These are phyloP conservation scores for Orchesella cincta DNA, from an alignment of 1,140 invertebrate species.

Conservation along the genomic window DNA sequence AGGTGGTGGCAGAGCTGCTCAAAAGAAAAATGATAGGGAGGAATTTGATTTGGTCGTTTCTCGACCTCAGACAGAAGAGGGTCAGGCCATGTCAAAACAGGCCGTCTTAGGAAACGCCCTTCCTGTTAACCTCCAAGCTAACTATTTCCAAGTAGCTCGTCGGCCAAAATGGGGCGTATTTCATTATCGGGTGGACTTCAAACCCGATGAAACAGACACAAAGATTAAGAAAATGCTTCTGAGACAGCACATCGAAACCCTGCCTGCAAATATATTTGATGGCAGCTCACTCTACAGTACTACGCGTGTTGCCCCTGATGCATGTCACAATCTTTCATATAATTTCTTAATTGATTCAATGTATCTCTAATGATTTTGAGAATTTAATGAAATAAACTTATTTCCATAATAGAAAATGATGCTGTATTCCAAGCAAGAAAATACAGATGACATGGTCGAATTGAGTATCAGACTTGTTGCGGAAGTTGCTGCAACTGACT, in stretches of 20 bases:
- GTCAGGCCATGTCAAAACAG: background rate
- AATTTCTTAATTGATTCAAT: slow-evolving; percentile 13
- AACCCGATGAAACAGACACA: slow-evolving; percentile 63
- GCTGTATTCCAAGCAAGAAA: background rate
- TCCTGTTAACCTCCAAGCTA: slow-evolving; percentile 63
- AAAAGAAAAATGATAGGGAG: background rate
- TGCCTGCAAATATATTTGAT: slow-evolving; percentile 63
- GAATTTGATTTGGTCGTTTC: background rate
- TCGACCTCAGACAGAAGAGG: background rate
- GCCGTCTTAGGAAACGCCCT: background rate
- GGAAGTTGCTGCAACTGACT: slow-evolving; percentile 26
- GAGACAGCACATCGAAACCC: slow-evolving; percentile 59
- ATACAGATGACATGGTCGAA: background rate
- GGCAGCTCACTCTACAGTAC: slow-evolving; percentile 60
- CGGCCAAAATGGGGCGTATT: slow-evolving; percentile 72
- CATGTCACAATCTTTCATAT: slow-evolving; percentile 4
- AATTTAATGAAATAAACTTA: background rate
- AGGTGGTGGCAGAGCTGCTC: background rate
- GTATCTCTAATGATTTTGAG: background rate
- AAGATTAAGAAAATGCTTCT: slow-evolving; percentile 65
- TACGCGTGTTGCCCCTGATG: slow-evolving; percentile 58
- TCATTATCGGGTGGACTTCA: slow-evolving; percentile 79
- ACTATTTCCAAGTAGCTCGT: slow-evolving; percentile 72
- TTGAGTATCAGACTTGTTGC: slow-evolving; percentile 18
- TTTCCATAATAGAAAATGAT: background rate